Base-by-base conservation (phyloP, 2,113 vertebrate species). In the Egretta garzetta region DNA sequence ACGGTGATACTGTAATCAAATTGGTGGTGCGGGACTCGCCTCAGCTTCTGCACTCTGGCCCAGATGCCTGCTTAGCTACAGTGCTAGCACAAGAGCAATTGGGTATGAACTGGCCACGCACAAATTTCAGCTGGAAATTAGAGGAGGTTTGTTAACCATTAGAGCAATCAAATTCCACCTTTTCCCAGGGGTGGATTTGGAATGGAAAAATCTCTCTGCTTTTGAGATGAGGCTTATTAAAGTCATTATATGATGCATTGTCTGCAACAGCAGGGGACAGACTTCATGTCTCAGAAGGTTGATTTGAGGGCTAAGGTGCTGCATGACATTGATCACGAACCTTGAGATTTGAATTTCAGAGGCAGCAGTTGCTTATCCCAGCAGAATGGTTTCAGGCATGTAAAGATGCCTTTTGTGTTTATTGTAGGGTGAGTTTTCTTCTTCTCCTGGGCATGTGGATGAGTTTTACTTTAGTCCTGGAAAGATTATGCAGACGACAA, bases 341-440 rank as follows among this genome's bases (percentile, higher is more conserved):
- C 33, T 75, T 63, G 76, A 77, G 74, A 95, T 89, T 67, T 96
- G 83, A 96, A 94, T 96, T 96, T 92, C 88, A 94, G 92, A 95
- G 60, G 52, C 82, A 91, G 52, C 52, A 41, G 55, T 71, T 89
- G 80, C 76, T 93, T 81, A 84, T 81, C 35, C 70, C 80, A 82
- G 86, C 49, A 72, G 47, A 67, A 72, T 39, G 59, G 47, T 86
- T 79, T 86, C 77, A 87, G 60, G 58, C 55, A 56, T 53, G 47
- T 83, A 82, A 73, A 79, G 66, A 84, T 85, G 35, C 10, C 53
- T 91, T 89, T 45, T 0, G 15, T 89, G 74, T 90, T 95, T 96
- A 92, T 76, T 82, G 53, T 86, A 94, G 91, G 74, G 62, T 80
- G 47, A 94, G 71, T 80, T 92, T 96, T 91, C 66, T 96, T 91